These are phyloP conservation scores for Heterodera schachtii DNA, from an alignment of 1,140 invertebrate species.

Conservation along the genomic window DNA sequence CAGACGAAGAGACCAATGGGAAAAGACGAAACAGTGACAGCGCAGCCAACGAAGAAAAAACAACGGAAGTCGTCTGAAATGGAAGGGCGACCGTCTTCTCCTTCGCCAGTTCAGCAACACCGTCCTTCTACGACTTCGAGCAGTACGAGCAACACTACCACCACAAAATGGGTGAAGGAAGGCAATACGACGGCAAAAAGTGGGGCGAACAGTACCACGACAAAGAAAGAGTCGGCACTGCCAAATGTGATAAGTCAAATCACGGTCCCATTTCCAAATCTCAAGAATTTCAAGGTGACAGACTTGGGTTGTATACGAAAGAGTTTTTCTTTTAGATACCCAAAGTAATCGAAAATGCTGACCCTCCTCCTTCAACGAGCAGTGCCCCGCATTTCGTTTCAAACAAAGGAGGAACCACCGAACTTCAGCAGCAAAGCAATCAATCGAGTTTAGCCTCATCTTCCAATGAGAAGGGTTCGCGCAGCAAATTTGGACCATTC, in stretches of 20 bases:
- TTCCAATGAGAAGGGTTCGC: neutral
- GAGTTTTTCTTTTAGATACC: conserved; percentile 15
- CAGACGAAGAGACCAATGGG: conserved; percentile 8
- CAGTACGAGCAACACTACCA: neutral
- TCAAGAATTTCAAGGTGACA: conserved; percentile 27
- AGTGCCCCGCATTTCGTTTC: neutral
- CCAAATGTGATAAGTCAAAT: conserved; percentile 10
- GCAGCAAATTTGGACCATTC: neutral
- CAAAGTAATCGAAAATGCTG: conserved; percentile 18
- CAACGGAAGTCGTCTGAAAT: neutral
- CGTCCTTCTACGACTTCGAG: neutral
- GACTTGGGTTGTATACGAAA: neutral
- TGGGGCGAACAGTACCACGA: neutral
- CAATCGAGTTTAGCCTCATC: neutral
- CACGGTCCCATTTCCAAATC: conserved; percentile 13
- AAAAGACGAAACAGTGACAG: conserved; percentile 17
- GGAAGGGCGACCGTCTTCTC: neutral
- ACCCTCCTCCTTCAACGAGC: neutral
- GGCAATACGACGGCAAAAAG: neutral
- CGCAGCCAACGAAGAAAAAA: neutral
- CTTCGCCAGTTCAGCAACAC: neutral
- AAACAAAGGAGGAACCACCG: neutral
- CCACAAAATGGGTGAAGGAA: neutral
- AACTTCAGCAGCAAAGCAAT: conserved; percentile 6
- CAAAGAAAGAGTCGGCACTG: neutral